Evolutionary conservation across 2,888 invertebrate species (phyloP), one percentile per base, ranked within the genome.

Genomic region (Electrophaes corylata): DNA sequence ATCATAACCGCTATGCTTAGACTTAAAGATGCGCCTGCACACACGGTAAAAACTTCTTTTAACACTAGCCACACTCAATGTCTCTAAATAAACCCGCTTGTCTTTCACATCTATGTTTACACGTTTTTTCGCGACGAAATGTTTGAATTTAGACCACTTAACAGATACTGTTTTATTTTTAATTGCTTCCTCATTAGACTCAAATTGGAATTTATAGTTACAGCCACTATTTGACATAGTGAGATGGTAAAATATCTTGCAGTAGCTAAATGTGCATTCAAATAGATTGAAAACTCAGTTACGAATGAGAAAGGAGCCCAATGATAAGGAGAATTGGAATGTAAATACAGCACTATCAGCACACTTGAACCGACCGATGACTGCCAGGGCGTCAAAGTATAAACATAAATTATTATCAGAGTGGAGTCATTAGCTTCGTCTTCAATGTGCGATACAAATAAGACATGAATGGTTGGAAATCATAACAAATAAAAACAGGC

Each of bases 1-100:
- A 66, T 92, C 90, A 77, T 95, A 96, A 33, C 94, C 94, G 72
- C 86, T 88, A 58, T 82, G 81, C 65, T 91, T 93, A 5, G 92
- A 79, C 50, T 77, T 84, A 53, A 91, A 86, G 18, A 89, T 55
- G 40, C 73, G 75, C 50, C 69, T 80, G 66, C 72, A 92, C 44
- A 92, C 79, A 71, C 87, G 92, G 64, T 80, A 81, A 14, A 92
- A 60, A 61, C 79, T 83, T 60, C 89, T 79, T 65, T 81, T 89
- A 16, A 86, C 76, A 77, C 85, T 86, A 3, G 80, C 71, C 14
- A 80, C 73, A 71, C 80, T 88, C 20, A 91, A 70, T 4, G 86
- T 84, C 62, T 87, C 80, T 16, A 88, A 62, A 69, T 88, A 87
- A 67, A 86, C 71, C 52, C 69, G 74, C 58, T 80, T 81, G 51